Percentiles rank a stretch among this genome's conserved stretches.
These are phyloP conservation scores for Odontesthes bonariensis DNA, from an alignment of 2,113 vertebrate genomes.

Conservation along the genomic window DNA sequence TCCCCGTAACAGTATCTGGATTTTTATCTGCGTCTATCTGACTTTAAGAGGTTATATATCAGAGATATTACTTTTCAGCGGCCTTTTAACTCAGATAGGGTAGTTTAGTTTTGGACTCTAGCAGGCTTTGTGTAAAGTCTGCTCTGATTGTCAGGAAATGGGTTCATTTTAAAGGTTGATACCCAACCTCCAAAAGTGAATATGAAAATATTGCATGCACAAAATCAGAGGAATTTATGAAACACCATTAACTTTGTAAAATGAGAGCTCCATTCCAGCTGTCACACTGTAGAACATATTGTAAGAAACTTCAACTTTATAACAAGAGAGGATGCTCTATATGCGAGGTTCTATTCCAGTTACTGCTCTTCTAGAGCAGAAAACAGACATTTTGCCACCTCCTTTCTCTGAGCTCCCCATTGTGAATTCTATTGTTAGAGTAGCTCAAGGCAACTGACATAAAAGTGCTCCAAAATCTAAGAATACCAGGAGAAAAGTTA, in stretches of 20 bases:
- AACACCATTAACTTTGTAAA: background rate
- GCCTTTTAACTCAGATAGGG: background rate
- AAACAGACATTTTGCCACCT: constrained; percentile 30
- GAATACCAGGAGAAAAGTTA: constrained; percentile 8
- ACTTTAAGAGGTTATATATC: background rate
- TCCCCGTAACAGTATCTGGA: constrained; percentile 22
- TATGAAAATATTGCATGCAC: background rate
- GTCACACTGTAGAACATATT: background rate
- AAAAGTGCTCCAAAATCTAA: constrained; percentile 12
- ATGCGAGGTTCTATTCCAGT: constrained; percentile 8
- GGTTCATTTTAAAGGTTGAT: constrained; percentile 17
- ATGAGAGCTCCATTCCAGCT: constrained; percentile 12
- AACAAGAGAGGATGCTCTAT: background rate
- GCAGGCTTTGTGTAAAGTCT: background rate
- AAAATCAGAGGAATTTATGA: constrained; percentile 9
- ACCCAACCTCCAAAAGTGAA: background rate
- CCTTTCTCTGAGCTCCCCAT: constrained; percentile 10
- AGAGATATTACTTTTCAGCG: constrained; percentile 13
- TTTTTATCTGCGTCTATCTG: background rate
- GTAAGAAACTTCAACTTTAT: background rate
- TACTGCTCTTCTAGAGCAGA: constrained; percentile 8
- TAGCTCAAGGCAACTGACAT: constrained; percentile 45
- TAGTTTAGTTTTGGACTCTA: constrained; percentile 10
- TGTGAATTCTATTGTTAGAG: constrained; percentile 45
- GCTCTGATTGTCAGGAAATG: background rate